phyloP scores from a whole-genome alignment of 2,888 invertebrate genomes.

The Heliconius ismenius region DNA sequence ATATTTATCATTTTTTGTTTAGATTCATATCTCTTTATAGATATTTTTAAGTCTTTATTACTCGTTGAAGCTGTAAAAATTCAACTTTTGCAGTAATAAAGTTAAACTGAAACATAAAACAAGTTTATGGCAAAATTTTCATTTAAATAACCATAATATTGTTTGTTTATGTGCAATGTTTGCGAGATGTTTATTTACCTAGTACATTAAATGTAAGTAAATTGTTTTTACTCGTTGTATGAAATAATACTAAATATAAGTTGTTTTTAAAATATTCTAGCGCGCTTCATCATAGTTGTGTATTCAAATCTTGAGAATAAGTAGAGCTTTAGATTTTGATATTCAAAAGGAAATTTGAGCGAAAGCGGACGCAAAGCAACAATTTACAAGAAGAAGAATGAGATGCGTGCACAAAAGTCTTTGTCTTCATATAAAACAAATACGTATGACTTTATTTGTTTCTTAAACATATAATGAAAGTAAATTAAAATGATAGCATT shows the following conservation, averaged over 20 bases:
- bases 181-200: slow-evolving; percentile 10
- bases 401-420: too few species aligned
- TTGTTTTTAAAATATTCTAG: too few species aligned
- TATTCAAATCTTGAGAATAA: too few species aligned
- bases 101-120: slow-evolving; percentile 15
- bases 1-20: slow-evolving; percentile 16
- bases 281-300: too few species aligned
- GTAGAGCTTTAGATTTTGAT: too few species aligned
- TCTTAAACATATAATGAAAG: too few species aligned
- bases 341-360: too few species aligned
- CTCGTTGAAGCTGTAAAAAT: background rate
- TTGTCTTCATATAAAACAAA: too few species aligned
- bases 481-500: too few species aligned
- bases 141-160: slow-evolving; percentile 11
- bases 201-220: slow-evolving; percentile 6
- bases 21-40: slow-evolving; percentile 9
- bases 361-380: too few species aligned
- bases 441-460: too few species aligned
- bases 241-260: background rate
- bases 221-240: background rate
- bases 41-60: slow-evolving; percentile 7
- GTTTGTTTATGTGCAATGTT: slow-evolving; percentile 9
- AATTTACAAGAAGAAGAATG: too few species aligned
- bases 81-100: slow-evolving; percentile 17
- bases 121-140: slow-evolving; percentile 3